A percentile compares a stretch with the other conserved stretches of the same genome.
Evolutionary conservation across 2,888 invertebrate species (phyloP).

Genomic region (Blomia tropicalis): DNA sequence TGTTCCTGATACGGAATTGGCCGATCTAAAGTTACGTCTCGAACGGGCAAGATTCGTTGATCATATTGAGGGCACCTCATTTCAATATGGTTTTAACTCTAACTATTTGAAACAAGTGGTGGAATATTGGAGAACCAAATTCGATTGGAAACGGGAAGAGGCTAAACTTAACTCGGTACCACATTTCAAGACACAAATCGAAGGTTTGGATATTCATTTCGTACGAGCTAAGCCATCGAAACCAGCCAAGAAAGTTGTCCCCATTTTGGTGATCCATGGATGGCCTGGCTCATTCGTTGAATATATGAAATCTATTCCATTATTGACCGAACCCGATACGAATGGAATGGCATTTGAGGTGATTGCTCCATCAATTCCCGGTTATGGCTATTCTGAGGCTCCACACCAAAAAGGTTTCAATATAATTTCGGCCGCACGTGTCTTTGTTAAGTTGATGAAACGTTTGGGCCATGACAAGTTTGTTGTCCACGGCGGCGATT

Average conservation of each 20-base stretch:
- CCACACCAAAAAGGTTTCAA: conserved; percentile 39
- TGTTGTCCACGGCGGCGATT: conserved; percentile 62
- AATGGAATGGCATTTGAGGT: conserved; percentile 51
- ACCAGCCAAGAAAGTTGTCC: background rate
- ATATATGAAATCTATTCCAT: conserved; percentile 57
- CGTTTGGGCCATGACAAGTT: conserved; percentile 49
- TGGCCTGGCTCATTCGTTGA: conserved; percentile 72
- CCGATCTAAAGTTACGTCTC: conserved; percentile 44
- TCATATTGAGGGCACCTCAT: conserved; percentile 43
- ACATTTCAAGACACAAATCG: conserved; percentile 58
- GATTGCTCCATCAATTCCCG: conserved; percentile 42
- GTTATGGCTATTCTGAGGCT: conserved; percentile 42
- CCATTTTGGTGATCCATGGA: conserved; percentile 55
- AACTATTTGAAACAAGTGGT: conserved; percentile 50
- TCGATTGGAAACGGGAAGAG: conserved; percentile 55
- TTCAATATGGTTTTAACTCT: conserved; percentile 65
- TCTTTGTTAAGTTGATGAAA: conserved; percentile 51
- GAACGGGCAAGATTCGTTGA: conserved; percentile 35
- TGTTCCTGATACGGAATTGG: conserved; percentile 20
- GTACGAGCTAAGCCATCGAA: conserved; percentile 33
- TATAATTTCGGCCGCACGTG: conserved; percentile 34
- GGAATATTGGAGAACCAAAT: conserved; percentile 58
- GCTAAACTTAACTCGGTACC: conserved; percentile 51
- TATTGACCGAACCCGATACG: conserved; percentile 42
- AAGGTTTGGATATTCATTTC: conserved; percentile 52